Conservation (phyloP, 64 coral and sea anemone genomes). For the Cladopsammia gracilis region DNA sequence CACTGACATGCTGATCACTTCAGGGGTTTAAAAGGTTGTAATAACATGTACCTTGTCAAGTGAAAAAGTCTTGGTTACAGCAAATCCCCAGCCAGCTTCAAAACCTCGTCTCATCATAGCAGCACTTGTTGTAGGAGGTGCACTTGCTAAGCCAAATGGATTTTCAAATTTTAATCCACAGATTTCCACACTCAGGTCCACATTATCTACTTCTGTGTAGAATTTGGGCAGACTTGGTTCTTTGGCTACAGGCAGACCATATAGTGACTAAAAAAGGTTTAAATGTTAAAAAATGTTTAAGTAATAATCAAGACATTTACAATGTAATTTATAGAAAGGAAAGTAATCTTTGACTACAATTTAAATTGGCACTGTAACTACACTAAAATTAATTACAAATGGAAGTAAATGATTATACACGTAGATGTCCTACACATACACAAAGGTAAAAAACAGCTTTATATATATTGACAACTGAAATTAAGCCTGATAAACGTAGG, state of each 20-base stretch:
- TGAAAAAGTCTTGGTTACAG: constrained; percentile 92
- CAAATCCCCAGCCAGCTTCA: constrained; percentile 99
- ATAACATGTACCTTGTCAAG: constrained; percentile 85
- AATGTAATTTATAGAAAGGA: too few species aligned
- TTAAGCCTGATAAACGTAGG: too few species aligned
- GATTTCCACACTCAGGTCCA: constrained; percentile 94
- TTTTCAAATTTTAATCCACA: constrained; percentile 94
- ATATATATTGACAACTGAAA: too few species aligned
- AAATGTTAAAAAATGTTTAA: not conserved
- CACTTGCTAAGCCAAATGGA: constrained; percentile 96
- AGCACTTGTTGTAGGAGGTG: constrained; percentile 91
- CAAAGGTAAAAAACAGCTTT: too few species aligned
- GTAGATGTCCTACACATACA: too few species aligned
- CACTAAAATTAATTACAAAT: too few species aligned
- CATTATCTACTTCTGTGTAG: constrained; percentile 88
- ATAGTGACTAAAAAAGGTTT: constrained; percentile 53
- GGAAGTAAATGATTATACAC: too few species aligned
- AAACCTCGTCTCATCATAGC: constrained; percentile 99
- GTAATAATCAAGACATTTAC: not conserved
- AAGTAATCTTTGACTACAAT: too few species aligned
- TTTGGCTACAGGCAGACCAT: constrained; percentile 63
- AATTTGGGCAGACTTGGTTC: constrained; percentile 85
- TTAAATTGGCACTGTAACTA: too few species aligned
- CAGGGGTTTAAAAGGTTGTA: not conserved
- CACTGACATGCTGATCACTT: too few species aligned